phyloP scores from a whole-genome alignment of 2,113 vertebrate genomes.

The Danionella cerebrum region DNA sequence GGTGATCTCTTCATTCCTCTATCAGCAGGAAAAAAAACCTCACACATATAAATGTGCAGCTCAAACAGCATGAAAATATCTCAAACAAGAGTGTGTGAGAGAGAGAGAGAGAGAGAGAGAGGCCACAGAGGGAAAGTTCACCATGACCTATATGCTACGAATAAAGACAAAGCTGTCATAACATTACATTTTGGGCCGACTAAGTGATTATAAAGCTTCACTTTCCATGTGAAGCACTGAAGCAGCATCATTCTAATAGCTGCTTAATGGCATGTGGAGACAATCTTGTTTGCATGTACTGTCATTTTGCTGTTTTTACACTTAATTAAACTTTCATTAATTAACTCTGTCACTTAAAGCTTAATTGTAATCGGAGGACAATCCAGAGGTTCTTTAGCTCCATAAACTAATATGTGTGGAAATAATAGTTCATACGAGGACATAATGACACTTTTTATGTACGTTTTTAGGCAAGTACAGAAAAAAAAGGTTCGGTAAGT shows the following conservation, averaged over 20 bases:
- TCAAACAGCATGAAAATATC: conserved; percentile 12
- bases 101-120: too few species aligned
- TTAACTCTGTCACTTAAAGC: neutral
- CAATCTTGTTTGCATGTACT: neutral
- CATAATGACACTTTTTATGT: too few species aligned
- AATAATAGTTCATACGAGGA: too few species aligned
- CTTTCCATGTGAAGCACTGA: neutral
- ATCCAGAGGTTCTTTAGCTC: neutral
- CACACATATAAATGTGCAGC: too few species aligned
- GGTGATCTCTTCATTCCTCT: too few species aligned
- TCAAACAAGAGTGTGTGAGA: too few species aligned
- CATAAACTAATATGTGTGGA: neutral
- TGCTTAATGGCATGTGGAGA: neutral
- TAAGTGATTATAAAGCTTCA: neutral
- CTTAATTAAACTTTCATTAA: conserved; percentile 6
- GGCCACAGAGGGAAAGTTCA: too few species aligned
- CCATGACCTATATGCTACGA: too few species aligned
- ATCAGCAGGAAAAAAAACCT: too few species aligned
- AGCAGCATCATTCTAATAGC: neutral
- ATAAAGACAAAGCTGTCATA: too few species aligned
- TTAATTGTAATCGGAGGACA: neutral
- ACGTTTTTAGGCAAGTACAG: too few species aligned
- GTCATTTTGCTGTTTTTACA: neutral
- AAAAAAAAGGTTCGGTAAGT: too few species aligned
- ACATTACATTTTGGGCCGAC: neutral